Conservation (phyloP, 2,797 vertebrate genomes). For the Chiroxiphia lanceolata region DNA sequence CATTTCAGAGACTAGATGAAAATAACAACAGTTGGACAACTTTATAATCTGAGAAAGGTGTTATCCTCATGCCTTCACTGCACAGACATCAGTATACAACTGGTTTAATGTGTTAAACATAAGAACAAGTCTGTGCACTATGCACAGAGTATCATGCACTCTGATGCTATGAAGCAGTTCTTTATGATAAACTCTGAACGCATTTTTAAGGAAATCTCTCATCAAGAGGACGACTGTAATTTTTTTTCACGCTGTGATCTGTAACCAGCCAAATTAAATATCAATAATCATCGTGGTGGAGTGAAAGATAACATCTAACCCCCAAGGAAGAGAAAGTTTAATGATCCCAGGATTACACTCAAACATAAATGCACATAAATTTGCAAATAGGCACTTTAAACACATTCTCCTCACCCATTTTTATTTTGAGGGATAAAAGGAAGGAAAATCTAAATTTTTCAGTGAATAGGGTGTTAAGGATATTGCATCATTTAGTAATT, state of each 20-base stretch:
- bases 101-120: background rate
- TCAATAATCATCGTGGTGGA: background rate
- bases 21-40: constrained; percentile 27
- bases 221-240: background rate
- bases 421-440: background rate
- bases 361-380: background rate
- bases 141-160: background rate
- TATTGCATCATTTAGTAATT: constrained; percentile 19
- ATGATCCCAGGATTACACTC: background rate
- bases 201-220: background rate
- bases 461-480: background rate
- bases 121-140: background rate
- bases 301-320: background rate
- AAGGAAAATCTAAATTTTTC: background rate
- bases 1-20: constrained; percentile 18
- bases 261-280: background rate
- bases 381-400: background rate
- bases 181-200: background rate
- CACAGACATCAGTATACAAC: background rate
- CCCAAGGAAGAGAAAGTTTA: background rate
- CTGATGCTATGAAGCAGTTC: background rate
- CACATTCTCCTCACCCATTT: background rate
- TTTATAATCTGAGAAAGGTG: constrained; percentile 6
- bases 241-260: background rate
- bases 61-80: background rate